Conservation (phyloP, 2,888 invertebrate genomes). For the Schizaphis graminum region DNA sequence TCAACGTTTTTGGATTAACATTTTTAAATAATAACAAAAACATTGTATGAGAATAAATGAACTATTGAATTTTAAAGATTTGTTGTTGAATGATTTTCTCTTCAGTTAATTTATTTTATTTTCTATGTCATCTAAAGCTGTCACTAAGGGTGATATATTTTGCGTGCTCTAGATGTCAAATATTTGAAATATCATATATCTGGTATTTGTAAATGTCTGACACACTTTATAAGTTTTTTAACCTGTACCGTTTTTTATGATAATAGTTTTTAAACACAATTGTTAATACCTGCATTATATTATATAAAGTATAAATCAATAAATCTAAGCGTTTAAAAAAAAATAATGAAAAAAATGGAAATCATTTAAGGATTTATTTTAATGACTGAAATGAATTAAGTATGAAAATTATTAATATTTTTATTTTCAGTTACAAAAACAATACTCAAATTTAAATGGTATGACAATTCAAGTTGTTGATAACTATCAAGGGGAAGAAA, state of each 20-base stretch:
- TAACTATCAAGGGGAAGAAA: slow-evolving; percentile 87
- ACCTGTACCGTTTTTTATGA: not conserved
- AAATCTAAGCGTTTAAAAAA: not conserved
- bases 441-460: slow-evolving; percentile 71
- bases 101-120: too few relatives aligned
- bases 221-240: not conserved
- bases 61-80: too few relatives aligned
- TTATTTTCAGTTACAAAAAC: slow-evolving; percentile 42
- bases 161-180: too few relatives aligned
- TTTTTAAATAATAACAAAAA: too few relatives aligned
- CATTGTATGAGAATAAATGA: too few relatives aligned
- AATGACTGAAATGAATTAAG: not conserved
- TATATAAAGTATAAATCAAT: not conserved
- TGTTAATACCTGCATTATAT: not conserved
- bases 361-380: not conserved
- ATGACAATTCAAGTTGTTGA: slow-evolving; percentile 80
- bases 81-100: too few relatives aligned
- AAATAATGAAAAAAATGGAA: not conserved
- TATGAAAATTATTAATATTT: not conserved
- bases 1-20: too few relatives aligned
- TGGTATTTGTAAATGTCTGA: not conserved
- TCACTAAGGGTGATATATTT: too few relatives aligned
- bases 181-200: too few relatives aligned
- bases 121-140: too few relatives aligned
- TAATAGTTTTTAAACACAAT: not conserved